These are phyloP conservation scores for Varroa destructor DNA, from an alignment of 1,140 invertebrate species.

Conservation along the genomic window DNA sequence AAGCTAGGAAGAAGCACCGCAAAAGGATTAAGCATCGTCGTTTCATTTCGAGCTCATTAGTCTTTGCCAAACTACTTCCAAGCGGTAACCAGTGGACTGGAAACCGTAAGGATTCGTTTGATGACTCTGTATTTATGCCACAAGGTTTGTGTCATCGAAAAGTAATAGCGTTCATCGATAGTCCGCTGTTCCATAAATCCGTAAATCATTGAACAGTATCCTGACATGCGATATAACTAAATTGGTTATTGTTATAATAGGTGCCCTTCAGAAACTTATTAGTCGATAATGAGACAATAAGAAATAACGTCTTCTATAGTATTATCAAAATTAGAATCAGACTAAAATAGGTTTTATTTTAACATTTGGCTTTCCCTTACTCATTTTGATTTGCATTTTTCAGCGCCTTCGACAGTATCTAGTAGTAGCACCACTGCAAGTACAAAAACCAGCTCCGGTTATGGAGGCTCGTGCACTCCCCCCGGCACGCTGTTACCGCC, in stretches of 20 bases:
- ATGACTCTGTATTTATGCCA: slow-evolving; percentile 6
- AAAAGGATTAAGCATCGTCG: slow-evolving; percentile 30
- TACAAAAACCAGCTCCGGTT: slow-evolving; percentile 19
- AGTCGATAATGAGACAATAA: too few species aligned
- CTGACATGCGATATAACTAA: too few species aligned
- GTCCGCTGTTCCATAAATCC: too few species aligned
- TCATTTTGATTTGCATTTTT: too few species aligned
- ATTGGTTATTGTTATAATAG: too few species aligned
- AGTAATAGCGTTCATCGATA: too few species aligned
- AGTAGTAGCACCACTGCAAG: not conserved
- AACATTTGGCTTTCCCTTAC: too few species aligned
- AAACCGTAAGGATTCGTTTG: slow-evolving; percentile 12
- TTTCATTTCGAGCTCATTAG: slow-evolving; percentile 18
- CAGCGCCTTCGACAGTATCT: slow-evolving; percentile 11
- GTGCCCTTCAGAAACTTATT: too few species aligned
- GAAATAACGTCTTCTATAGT: too few species aligned
- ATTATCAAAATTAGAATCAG: too few species aligned
- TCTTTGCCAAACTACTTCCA: slow-evolving; percentile 25
- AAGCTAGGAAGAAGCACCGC: slow-evolving; percentile 31
- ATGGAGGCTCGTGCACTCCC: slow-evolving; percentile 17
- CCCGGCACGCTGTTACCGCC: slow-evolving; percentile 48
- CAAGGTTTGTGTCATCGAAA: not conserved
- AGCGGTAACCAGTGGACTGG: not conserved
- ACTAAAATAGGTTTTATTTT: too few species aligned
- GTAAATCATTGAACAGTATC: too few species aligned